Conservation (phyloP, 2,797 vertebrate genomes). For the Mormyrus hasselquistii region DNA sequence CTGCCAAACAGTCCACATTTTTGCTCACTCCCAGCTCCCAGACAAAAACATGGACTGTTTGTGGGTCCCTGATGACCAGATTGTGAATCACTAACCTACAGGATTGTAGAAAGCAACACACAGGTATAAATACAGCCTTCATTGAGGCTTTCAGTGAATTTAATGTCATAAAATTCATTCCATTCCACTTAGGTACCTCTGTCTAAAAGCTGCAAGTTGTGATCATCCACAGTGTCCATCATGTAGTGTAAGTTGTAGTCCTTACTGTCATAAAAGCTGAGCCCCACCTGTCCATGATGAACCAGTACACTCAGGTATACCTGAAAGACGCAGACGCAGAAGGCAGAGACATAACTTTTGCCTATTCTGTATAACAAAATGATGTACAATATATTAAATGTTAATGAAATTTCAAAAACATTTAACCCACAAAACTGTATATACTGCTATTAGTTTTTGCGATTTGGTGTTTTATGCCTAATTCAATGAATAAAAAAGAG, state of each 20-base stretch:
- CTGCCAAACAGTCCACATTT: background rate
- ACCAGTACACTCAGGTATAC: conserved; percentile 76
- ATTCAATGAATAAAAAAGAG: background rate
- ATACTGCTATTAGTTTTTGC: background rate
- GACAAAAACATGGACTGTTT: background rate
- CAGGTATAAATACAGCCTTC: background rate
- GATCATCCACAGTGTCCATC: conserved; percentile 72
- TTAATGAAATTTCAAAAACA: background rate
- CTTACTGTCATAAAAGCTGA: conserved; percentile 80
- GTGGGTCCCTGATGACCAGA: background rate
- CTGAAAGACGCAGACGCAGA: conserved; percentile 49
- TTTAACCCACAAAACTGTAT: background rate
- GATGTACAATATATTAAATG: background rate
- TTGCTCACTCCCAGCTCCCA: background rate
- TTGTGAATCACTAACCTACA: background rate
- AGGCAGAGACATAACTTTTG: background rate
- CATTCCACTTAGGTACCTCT: conserved; percentile 56
- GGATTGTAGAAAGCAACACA: background rate
- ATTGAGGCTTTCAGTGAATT: background rate
- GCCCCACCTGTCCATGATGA: conserved; percentile 69
- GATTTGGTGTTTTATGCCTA: background rate
- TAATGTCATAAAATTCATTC: background rate
- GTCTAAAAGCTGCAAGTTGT: conserved; percentile 70
- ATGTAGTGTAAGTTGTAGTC: conserved; percentile 79
- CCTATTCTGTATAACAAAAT: background rate